Evolutionary conservation across 2,797 vertebrate genomes (phyloP).

Genomic region (Selene dorsalis): DNA sequence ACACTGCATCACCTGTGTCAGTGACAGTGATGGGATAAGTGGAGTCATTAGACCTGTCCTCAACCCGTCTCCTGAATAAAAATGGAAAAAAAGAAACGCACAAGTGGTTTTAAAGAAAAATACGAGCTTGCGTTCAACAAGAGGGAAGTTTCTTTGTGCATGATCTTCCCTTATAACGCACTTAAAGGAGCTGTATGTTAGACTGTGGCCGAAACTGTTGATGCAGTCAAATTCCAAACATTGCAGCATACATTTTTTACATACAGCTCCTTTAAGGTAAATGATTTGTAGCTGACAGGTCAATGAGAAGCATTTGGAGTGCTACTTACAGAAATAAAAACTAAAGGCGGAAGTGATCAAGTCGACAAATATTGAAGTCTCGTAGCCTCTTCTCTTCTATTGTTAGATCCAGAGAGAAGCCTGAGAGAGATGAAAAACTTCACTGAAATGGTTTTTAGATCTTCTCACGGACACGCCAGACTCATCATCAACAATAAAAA

Average conservation of each 20-base stretch:
- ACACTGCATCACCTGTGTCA: slow-evolving; percentile 17
- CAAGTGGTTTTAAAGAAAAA: slow-evolving; percentile 6
- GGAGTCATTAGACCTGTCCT: slow-evolving; percentile 7
- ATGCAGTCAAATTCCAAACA: too few relatives aligned
- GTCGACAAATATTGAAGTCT: too few relatives aligned
- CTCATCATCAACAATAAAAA: too few relatives aligned
- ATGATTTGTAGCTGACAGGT: background rate
- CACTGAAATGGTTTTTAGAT: too few relatives aligned
- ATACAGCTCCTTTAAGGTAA: too few relatives aligned
- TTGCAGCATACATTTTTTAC: too few relatives aligned
- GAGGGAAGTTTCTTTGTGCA: background rate
- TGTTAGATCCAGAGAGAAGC: too few relatives aligned
- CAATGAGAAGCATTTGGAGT: background rate
- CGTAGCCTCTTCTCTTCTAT: too few relatives aligned
- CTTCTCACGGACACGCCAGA: too few relatives aligned
- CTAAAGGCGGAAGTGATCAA: background rate
- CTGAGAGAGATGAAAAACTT: too few relatives aligned
- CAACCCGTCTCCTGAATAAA: background rate
- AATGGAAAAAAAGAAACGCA: background rate
- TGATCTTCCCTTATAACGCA: background rate
- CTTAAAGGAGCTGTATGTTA: too few relatives aligned
- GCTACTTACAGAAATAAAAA: background rate
- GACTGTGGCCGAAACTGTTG: too few relatives aligned
- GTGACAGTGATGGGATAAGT: background rate
- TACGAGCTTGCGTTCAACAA: background rate